A percentile compares a stretch with the other conserved stretches of the same genome.
These are phyloP conservation scores for Acyrthosiphon pisum DNA, from an alignment of 1,140 invertebrate genomes.

Conservation along the genomic window DNA sequence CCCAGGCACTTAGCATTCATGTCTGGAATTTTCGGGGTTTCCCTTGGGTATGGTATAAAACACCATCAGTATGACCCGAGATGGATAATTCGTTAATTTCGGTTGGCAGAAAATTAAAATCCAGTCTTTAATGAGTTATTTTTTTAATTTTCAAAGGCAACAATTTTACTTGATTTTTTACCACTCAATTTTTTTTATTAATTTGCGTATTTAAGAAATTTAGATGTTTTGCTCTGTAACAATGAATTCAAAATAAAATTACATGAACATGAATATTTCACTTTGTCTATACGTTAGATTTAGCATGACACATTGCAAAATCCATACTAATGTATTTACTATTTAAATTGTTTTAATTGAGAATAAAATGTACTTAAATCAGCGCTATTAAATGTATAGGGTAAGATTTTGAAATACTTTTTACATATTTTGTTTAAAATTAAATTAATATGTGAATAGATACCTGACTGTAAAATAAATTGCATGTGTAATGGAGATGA, in stretches of 20 bases:
- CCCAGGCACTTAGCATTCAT: neutral
- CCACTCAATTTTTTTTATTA: neutral
- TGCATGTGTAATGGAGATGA: no score
- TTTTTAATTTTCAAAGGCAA: neutral
- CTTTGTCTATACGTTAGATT: no score
- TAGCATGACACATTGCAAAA: no score
- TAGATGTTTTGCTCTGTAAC: neutral
- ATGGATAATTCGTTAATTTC: neutral
- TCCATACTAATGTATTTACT: no score
- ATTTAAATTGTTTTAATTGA: no score
- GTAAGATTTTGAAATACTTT: no score
- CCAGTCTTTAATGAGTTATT: neutral
- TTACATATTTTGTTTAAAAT: no score
- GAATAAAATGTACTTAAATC: no score
- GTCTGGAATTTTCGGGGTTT: neutral
- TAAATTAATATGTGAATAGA: no score
- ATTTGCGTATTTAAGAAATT: neutral
- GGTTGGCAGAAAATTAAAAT: constrained; percentile 31
- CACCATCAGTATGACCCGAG: neutral
- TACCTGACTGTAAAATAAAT: no score
- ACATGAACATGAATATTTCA: neutral
- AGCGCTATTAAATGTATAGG: no score
- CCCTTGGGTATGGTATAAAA: neutral
- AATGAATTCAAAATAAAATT: neutral
- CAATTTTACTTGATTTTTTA: neutral